A percentile compares a stretch with the other conserved stretches of the same genome.
These are phyloP conservation scores for Tachyglossus aculeatus DNA, from an alignment of 2,797 vertebrate species.

Conservation along the genomic window DNA sequence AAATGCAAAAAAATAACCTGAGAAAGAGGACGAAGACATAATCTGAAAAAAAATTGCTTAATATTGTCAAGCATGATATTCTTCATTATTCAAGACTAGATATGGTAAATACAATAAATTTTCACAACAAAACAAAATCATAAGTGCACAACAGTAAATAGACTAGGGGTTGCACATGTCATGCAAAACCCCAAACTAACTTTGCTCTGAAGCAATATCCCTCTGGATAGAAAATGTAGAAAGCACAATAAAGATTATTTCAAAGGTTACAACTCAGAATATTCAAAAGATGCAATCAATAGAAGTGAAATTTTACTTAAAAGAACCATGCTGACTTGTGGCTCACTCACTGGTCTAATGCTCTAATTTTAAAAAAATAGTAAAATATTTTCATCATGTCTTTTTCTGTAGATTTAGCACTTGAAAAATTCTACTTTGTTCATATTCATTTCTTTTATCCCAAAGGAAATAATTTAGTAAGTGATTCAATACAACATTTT, in stretches of 20 bases:
- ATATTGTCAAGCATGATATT: conserved; percentile 63
- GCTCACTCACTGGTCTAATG: conserved; percentile 58
- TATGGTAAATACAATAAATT: conserved; percentile 8
- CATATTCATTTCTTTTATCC: conserved; percentile 8
- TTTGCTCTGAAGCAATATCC: conserved; percentile 1
- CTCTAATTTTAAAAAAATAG: conserved; percentile 58
- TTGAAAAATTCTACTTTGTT: conserved; percentile 24
- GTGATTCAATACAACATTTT: conserved; percentile 41
- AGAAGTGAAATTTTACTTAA: neutral
- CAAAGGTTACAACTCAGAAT: neutral
- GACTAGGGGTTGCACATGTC: neutral
- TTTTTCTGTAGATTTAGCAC: conserved; percentile 48
- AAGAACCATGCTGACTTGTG: conserved; percentile 20
- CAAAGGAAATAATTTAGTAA: conserved; percentile 46
- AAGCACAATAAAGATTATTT: neutral
- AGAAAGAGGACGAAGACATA: conserved; percentile 24
- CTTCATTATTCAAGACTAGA: conserved; percentile 25
- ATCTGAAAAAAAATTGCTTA: conserved; percentile 26
- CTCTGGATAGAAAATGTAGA: neutral
- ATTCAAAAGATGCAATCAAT: neutral
- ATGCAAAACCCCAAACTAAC: neutral
- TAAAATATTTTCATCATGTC: conserved; percentile 61
- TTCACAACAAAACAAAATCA: conserved; percentile 31
- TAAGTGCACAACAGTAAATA: conserved; percentile 27
- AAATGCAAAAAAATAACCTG: conserved; percentile 32